These are phyloP conservation scores for Dermatemys mawii DNA, from an alignment of 2,113 vertebrate species.

Conservation along the genomic window DNA sequence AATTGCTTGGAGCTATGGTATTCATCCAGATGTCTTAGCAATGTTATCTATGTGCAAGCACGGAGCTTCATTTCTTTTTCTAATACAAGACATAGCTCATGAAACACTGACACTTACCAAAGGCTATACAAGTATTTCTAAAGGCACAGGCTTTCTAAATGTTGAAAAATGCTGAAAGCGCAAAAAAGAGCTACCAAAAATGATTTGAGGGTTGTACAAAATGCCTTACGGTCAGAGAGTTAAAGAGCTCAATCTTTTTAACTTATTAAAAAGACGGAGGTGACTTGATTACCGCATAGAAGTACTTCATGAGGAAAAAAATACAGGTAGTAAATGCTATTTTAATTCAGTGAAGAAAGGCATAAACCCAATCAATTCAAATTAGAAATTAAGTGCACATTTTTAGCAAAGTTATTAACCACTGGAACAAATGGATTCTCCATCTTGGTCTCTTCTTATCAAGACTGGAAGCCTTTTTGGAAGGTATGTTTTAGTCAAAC, in stretches of 20 bases:
- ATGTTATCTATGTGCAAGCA: slow-evolving; percentile 13
- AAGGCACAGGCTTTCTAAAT: neutral
- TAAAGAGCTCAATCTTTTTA: neutral
- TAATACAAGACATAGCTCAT: neutral
- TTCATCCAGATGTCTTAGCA: slow-evolving; percentile 51
- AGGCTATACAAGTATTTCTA: neutral
- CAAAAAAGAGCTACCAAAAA: neutral
- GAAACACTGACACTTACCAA: neutral
- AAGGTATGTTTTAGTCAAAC: neutral
- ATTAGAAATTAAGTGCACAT: neutral
- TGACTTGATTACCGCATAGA: neutral
- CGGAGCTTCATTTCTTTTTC: slow-evolving; percentile 8
- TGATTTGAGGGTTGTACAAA: neutral
- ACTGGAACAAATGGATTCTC: neutral
- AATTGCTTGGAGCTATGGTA: slow-evolving; percentile 4
- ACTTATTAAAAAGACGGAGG: slow-evolving; percentile 9
- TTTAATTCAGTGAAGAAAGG: neutral
- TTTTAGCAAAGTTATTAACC: neutral
- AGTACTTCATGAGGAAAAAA: neutral
- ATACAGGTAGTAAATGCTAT: neutral
- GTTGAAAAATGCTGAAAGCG: neutral
- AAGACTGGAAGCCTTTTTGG: neutral
- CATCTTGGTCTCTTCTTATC: neutral
- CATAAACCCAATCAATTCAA: neutral
- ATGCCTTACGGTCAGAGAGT: neutral